Evolutionary conservation across 2,888 invertebrate species (phyloP), one percentile per base, ranked within the genome.

Genomic region (Folsomia manolachei): DNA sequence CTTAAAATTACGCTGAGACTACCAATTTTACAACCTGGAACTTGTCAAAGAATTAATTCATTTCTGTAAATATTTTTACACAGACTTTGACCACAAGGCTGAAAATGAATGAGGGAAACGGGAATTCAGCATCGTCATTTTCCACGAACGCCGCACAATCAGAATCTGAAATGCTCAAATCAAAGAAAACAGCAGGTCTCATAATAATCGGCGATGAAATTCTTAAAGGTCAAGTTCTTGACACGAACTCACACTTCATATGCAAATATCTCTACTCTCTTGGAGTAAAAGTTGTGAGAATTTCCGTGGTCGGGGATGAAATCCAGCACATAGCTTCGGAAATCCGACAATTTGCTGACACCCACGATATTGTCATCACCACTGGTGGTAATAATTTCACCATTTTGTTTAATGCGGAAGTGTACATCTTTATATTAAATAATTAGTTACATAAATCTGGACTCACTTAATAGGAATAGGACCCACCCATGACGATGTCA

Each of bases 171-270:
- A 56, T 53, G 52, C n/a, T n/a, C n/a, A n/a, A n/a, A n/a, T n/a
- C n/a, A n/a, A 64, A 27, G 60, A 74, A 71, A 71, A 78, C 79
- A n/a, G 79, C 79, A 53, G 79, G 79, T n/a, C 69, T 80, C 11
- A 74, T 80, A 86, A 89, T 91, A 63, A 90, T 91, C 81, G 91
- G 91, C n/a, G 90, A 91, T 85, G 91, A 91, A 84, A 89, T 91
- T 77, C 83, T 91, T 26, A 90, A 90, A 82, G 91, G 90, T 1
- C 88, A 89, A 81, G 89, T 89, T 2, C 83, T 83, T 25, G 91
- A 91, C 81, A 89, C 89, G 2, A 91, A 91, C 83, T 90, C 90
- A 1, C 83, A 86, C 75, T 90, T 88, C 79, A 84, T 90, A 27
- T 87, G 88, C 72, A 85, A 86, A 81, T 85, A 87, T 75, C 84